Evolutionary conservation across 2,888 invertebrate genomes (phyloP), one percentile per base, ranked within the genome.

Genomic region (Amorpha juglandis): DNA sequence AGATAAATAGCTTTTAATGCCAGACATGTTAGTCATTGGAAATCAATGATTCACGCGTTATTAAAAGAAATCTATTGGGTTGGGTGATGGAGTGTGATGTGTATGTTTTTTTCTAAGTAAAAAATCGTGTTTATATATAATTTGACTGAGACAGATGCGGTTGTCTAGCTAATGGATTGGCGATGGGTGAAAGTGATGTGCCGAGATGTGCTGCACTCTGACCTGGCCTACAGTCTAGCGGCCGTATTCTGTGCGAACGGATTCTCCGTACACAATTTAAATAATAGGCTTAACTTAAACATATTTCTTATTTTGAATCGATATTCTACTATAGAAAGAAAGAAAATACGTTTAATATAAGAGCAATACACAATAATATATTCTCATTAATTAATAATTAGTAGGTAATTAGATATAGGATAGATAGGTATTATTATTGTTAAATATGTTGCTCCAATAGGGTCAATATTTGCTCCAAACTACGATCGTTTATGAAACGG

Each of bases 61-160:
- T 71, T 74, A 76, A 79, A 77, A 78, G 73, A 78, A 76, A 77
- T 74, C 70, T 65, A 62, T 62, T 65, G 67, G 66, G 68, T 66
- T 65, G 65, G 67, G 67, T 69, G 71, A 70, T 72, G 68, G 63
- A 63, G 73, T 74, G 72, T 68, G 73, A 77, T 76, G 74, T 77
- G 72, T 79, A 65, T 69, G 67, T 63, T 65, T 71, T 75, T 74
- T 73, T 74, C 79, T 78, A 81, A 77, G 80, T 86, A 84, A 87
- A 86, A 84, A 86, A 83, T 87, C 73, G 78, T 83, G 81, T 85
- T 84, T 86, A 80, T 84, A 77, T 82, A 74, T 88, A 89, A 89
- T 87, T 83, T 86, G 86, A 85, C 82, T 81, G 80, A 88, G 88
- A 88, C 85, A 86, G 87, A 87, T 89, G 86, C 77, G 74, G 78